Evolutionary conservation across 1,140 invertebrate species (phyloP).

Genomic region (Drosophila sp.): DNA sequence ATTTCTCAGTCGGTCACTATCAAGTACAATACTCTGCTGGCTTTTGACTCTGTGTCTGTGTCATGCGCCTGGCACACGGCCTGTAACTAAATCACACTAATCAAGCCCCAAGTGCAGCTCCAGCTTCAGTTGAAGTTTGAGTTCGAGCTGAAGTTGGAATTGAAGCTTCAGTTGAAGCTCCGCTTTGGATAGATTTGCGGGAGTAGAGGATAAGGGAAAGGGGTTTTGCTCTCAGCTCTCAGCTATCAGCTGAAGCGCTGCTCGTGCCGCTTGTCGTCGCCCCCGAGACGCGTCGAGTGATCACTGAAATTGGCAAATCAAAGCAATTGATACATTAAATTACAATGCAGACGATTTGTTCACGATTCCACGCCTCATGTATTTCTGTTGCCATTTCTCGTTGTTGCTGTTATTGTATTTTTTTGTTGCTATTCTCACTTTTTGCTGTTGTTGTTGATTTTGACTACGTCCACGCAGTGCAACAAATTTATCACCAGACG

Average conservation of each 20-base stretch:
- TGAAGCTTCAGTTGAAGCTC: constrained; percentile 7
- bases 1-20: background rate
- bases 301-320: constrained; percentile 81
- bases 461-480: constrained; percentile 65
- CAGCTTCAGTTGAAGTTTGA: constrained; percentile 26
- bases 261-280: constrained; percentile 76
- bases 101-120: constrained; percentile 78
- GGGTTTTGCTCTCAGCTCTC: constrained; percentile 15
- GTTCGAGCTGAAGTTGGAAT: constrained; percentile 19
- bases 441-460: constrained; percentile 23
- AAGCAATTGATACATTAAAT: constrained; percentile 84
- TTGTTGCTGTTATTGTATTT: constrained; percentile 19
- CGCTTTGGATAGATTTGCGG: background rate
- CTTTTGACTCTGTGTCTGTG: constrained; percentile 54
- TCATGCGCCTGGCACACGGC: constrained; percentile 81
- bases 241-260: constrained; percentile 46
- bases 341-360: constrained; percentile 83
- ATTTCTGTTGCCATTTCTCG: constrained; percentile 29
- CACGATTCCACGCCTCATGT: constrained; percentile 77
- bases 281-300: constrained; percentile 64
- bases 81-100: constrained; percentile 84
- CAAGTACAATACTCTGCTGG: background rate
- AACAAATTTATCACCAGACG: constrained; percentile 70
- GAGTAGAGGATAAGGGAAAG: background rate
- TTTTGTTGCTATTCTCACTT: constrained; percentile 34